Evolutionary conservation across 2,797 vertebrate species (phyloP).

Genomic region (Phrynocephalus guinanensis): DNA sequence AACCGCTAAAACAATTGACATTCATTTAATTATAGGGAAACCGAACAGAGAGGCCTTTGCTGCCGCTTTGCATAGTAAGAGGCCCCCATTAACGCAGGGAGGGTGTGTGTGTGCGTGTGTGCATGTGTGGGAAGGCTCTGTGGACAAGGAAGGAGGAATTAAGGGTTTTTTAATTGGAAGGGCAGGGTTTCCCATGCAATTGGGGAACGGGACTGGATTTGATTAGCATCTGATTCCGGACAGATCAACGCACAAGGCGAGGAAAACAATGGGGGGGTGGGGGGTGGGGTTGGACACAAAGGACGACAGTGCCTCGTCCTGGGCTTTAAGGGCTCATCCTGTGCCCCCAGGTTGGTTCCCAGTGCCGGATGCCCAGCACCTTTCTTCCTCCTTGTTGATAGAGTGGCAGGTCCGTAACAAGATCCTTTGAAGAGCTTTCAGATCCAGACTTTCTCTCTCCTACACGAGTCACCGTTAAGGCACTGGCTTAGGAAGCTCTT

Average conservation of each 20-base stretch:
- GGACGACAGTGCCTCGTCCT: constrained; percentile 13
- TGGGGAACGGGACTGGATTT: constrained; percentile 53
- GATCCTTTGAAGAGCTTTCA: no score
- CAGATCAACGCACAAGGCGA: constrained; percentile 62
- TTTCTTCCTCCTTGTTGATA: no score
- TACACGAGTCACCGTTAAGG: no score
- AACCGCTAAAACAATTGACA: constrained; percentile 75
- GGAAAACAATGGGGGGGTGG: constrained; percentile 47
- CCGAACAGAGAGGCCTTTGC: constrained; percentile 78
- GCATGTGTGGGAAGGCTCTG: constrained; percentile 53
- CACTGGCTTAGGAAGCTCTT: no score
- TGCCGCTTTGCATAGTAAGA: constrained; percentile 74
- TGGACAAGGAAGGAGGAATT: constrained; percentile 64
- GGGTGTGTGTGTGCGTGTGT: no score
- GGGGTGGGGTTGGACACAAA: neutral
- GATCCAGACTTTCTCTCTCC: no score
- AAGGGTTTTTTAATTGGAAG: constrained; percentile 69
- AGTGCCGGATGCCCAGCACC: no score
- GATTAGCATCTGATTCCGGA: constrained; percentile 67
- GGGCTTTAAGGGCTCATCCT: neutral
- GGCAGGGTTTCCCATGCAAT: constrained; percentile 58
- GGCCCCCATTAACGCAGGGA: constrained; percentile 51
- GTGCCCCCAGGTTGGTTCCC: no score
- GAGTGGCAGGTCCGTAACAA: no score
- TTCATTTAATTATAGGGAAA: constrained; percentile 89